Base-by-base conservation (phyloP, 2,113 vertebrate genomes). In the Triplophysa dalaica region DNA sequence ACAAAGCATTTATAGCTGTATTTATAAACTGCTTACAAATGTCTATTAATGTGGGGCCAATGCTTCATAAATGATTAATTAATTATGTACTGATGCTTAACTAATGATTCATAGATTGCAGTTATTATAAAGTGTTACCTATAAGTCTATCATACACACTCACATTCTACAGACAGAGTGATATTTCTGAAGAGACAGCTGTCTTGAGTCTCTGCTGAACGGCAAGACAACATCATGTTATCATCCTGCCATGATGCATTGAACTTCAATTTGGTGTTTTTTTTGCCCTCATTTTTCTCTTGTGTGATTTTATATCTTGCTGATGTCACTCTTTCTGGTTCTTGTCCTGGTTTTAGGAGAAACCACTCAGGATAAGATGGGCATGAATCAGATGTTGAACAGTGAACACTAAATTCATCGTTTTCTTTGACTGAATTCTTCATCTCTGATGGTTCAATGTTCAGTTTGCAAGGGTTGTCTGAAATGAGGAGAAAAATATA, bases 391-490 rank as follows among this genome's bases (percentile, higher is more conserved):
- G 2, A 24, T 16, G 89, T 91, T 13, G 70, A 85, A 70, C 90
- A 93, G 0, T 0, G 43, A 38, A 91, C 38, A 0, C 2, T 84
- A 11, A 89, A 22, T 0, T 0, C 6, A 0, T 1, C 8, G 22
- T 0, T 10, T 13, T 85, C 85, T 0, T 4, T 62, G 3, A 85
- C n/a, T 0, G 3, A 0, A 3, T n/a, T 29, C 1, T 75, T 70
- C 24, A 60, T 1, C 13, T 69, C 29, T 11, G 33, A 1, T 11
- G 45, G 50, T 1, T 74, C 2, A 78, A 91, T 83, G 1, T 70
- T 79, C 64, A 92, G 70, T 0, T 19, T 85, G 63, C 92, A 93
- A 33, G 41, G 81, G 56, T 92, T 91, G 1, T 83, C 92, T 93
- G 76, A 29, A 85, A 86, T 77, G 10, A 67, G 5, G 0, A 83